Conservation (phyloP, 2,113 vertebrate species). For the Ceyx melanurus region DNA sequence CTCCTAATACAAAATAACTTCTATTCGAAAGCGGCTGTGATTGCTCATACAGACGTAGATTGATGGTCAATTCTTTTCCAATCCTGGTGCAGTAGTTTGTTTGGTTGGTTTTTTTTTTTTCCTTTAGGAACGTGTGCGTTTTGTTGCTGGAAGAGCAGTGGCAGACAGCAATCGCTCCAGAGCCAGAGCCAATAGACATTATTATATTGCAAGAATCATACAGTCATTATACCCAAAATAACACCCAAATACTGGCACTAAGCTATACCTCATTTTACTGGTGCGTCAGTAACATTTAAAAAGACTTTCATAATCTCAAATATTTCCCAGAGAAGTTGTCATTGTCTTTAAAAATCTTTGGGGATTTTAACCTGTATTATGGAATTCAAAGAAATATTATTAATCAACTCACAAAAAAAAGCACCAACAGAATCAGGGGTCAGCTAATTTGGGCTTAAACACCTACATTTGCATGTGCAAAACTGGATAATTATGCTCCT, state of each 20-base stretch:
- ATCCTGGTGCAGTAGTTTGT: background rate
- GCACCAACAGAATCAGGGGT: background rate
- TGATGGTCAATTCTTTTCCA: constrained; percentile 29
- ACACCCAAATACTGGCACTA: background rate
- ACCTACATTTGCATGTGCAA: constrained; percentile 50
- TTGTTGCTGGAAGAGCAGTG: background rate
- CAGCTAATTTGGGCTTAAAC: constrained; percentile 47
- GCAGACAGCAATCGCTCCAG: background rate
- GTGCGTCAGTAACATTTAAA: background rate
- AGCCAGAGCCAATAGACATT: background rate
- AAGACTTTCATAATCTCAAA: rapidly evolving
- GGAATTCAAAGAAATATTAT: background rate
- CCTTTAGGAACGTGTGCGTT: background rate
- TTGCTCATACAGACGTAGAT: constrained; percentile 7
- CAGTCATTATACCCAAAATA: background rate
- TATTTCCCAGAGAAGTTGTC: background rate
- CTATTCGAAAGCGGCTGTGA: background rate
- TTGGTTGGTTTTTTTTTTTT: background rate
- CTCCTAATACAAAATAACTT: constrained; percentile 50
- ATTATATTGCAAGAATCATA: background rate
- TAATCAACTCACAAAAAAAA: background rate
- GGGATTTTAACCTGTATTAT: background rate
- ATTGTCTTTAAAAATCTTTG: background rate
- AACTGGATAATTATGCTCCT: constrained; percentile 48
- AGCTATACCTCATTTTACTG: background rate